A percentile compares a stretch with the other conserved stretches of the same genome.
Conservation (phyloP, 1,140 invertebrate genomes). For the Hylaeus volcanicus region DNA sequence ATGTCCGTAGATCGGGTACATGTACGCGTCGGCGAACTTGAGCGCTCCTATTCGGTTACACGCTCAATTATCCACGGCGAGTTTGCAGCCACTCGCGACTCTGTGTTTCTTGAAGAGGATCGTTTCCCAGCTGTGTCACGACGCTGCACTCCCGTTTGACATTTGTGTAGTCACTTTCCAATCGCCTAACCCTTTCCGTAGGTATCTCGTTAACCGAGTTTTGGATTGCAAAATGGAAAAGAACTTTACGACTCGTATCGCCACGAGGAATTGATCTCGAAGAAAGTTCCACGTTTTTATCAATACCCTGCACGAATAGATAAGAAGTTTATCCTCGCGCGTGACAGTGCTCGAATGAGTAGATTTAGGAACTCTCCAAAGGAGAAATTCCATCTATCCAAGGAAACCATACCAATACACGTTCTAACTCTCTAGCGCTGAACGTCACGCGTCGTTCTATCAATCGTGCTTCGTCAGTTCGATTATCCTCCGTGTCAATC, state of each 20-base stretch:
- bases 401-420: not conserved
- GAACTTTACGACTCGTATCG: too few species aligned
- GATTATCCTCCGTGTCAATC: constrained; percentile 41
- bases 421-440: not conserved
- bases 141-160: not conserved
- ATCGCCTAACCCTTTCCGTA: too few species aligned
- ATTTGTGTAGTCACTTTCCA: too few species aligned
- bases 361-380: too few species aligned
- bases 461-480: constrained; percentile 52
- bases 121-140: not conserved
- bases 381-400: not conserved
- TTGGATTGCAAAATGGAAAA: too few species aligned
- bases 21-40: constrained; percentile 23
- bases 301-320: too few species aligned
- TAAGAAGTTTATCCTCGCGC: too few species aligned
- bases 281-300: too few species aligned
- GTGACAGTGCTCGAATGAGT: too few species aligned
- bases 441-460: constrained; percentile 32
- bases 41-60: constrained; percentile 26
- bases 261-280: too few species aligned
- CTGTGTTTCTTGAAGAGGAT: not conserved
- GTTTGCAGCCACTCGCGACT: not conserved
- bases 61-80: constrained; percentile 30
- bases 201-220: too few species aligned
- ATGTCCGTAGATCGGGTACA: not conserved